phyloP scores from a whole-genome alignment of 1,140 invertebrate species.

The Nasonia vitripennis region DNA sequence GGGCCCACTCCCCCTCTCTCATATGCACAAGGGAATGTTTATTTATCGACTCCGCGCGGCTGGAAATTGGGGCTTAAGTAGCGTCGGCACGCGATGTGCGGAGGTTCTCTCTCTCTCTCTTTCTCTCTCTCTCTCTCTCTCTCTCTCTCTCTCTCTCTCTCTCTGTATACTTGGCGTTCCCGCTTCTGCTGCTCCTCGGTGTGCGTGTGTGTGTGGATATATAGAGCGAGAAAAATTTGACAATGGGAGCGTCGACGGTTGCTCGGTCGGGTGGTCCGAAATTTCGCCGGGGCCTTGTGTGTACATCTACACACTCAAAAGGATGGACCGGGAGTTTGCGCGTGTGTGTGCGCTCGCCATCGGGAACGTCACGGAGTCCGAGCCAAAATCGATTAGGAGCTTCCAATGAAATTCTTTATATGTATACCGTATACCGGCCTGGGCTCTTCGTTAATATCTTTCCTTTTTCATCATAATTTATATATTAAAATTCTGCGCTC shows the following conservation, averaged over 20 bases:
- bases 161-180: background rate
- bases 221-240: conserved; percentile 17
- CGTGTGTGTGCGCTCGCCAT: background rate
- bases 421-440: conserved; percentile 2
- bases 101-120: background rate
- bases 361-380: conserved; percentile 45
- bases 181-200: background rate
- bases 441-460: conserved; percentile 47
- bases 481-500: conserved; percentile 49
- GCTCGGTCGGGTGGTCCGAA: conserved; percentile 48
- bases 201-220: background rate
- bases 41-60: conserved; percentile 34
- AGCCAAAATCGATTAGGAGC: conserved; percentile 53
- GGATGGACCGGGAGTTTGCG: background rate
- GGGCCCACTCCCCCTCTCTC: conserved; percentile 3
- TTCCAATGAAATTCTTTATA: conserved; percentile 53
- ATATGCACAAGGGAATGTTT: conserved; percentile 44
- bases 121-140: background rate
- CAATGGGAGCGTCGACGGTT: conserved; percentile 53
- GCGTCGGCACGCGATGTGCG: conserved; percentile 42
- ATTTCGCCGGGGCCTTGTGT: conserved; percentile 11
- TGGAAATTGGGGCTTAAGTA: conserved; percentile 51
- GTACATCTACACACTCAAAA: background rate
- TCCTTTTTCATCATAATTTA: conserved; percentile 50
- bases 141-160: background rate